Evolutionary conservation across 2,797 vertebrate genomes (phyloP).

Genomic region (Falco cherrug): DNA sequence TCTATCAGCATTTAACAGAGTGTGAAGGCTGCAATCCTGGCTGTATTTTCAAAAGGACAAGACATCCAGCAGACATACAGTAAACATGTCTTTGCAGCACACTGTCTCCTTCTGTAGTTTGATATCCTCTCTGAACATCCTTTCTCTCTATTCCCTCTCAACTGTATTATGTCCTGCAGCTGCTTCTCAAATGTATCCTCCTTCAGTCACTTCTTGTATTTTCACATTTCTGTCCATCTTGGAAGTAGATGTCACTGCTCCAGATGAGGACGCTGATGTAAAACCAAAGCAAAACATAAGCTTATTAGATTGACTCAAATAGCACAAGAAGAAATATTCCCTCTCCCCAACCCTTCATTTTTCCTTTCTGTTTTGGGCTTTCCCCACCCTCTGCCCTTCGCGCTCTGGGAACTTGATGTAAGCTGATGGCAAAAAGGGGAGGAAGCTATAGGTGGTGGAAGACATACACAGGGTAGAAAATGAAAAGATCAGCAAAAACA

Average conservation of each 20-base stretch:
- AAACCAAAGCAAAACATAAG: conserved; percentile 13
- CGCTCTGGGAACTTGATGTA: neutral
- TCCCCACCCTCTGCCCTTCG: neutral
- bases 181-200: neutral
- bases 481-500: neutral
- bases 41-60: neutral
- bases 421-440: neutral
- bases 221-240: neutral
- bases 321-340: neutral
- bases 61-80: neutral
- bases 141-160: neutral
- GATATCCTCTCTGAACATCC: neutral
- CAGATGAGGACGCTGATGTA: neutral
- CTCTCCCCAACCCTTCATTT: neutral
- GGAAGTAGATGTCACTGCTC: neutral
- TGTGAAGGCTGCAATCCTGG: neutral
- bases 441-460: neutral
- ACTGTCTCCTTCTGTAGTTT: neutral
- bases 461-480: neutral
- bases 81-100: neutral
- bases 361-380: neutral
- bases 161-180: neutral
- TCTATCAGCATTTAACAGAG: neutral
- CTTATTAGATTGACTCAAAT: neutral
- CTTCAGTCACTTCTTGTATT: neutral